Evolutionary conservation across 2,888 invertebrate genomes (phyloP).

Genomic region (Scaptomyza polygonia): DNA sequence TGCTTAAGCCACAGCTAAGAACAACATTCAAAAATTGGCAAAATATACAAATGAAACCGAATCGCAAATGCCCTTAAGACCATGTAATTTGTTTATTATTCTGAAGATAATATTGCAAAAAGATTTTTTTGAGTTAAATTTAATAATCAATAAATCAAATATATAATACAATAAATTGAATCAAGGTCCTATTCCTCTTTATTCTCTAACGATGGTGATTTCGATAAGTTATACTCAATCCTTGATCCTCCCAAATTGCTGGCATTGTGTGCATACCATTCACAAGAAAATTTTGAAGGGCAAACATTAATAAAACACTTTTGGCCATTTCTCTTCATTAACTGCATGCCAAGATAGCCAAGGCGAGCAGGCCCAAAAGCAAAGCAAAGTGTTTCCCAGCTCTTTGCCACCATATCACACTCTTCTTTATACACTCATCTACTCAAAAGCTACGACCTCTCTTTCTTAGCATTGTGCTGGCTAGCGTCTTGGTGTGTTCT

Average conservation of each 20-base stretch:
- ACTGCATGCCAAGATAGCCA: constrained; percentile 35
- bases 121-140: no score
- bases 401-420: neutral
- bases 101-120: no score
- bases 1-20: constrained; percentile 48
- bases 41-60: neutral
- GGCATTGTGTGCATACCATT: neutral
- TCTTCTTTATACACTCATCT: constrained; percentile 5
- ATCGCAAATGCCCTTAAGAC: constrained; percentile 21
- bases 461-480: constrained; percentile 3
- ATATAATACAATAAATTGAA: no score
- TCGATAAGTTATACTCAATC: neutral
- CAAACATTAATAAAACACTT: constrained; percentile 72
- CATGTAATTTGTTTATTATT: neutral
- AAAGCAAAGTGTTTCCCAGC: constrained; percentile 20
- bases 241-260: neutral
- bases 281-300: constrained; percentile 21
- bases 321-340: constrained; percentile 77
- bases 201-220: neutral
- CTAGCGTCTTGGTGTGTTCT: constrained; percentile 1
- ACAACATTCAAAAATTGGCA: constrained; percentile 29
- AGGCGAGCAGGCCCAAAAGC: constrained; percentile 11
- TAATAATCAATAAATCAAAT: no score
- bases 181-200: no score
- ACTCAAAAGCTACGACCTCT: neutral